Conservation (phyloP, 1,140 invertebrate genomes). For the Eriocheir sinensis region DNA sequence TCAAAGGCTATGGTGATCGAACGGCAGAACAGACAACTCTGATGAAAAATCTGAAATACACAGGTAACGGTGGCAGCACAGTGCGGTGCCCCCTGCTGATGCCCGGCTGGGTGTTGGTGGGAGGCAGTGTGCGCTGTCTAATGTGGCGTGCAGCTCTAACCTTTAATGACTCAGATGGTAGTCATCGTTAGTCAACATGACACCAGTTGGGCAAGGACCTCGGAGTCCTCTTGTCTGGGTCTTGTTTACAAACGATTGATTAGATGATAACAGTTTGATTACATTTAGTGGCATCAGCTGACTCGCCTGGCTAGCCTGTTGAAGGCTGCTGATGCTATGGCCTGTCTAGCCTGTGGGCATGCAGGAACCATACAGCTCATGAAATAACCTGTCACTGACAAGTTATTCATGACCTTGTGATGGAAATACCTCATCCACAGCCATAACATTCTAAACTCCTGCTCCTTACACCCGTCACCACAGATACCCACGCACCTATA, state of each 20-base stretch:
- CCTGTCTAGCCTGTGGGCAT: background rate
- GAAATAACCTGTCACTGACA: constrained; percentile 18
- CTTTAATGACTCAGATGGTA: background rate
- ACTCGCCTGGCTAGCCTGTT: background rate
- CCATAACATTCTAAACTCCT: constrained; percentile 36
- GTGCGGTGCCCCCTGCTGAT: background rate
- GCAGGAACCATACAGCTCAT: constrained; percentile 12
- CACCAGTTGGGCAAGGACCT: background rate
- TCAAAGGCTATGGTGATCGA: constrained; percentile 64
- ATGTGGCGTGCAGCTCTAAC: constrained; percentile 55
- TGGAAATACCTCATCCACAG: background rate
- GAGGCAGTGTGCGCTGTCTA: background rate
- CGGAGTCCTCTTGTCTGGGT: background rate
- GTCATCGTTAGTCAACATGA: constrained; percentile 17
- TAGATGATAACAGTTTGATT: constrained; percentile 36
- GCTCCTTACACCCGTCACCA: background rate
- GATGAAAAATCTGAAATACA: constrained; percentile 71
- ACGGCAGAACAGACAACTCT: constrained; percentile 72
- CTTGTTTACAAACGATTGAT: background rate
- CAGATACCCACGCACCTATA: background rate
- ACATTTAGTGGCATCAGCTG: constrained; percentile 15
- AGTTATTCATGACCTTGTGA: constrained; percentile 44
- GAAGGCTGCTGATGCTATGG: background rate
- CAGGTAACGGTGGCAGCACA: constrained; percentile 70
- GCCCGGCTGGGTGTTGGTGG: background rate